Conservation (phyloP, 2,797 vertebrate genomes). For the Sebastes itinus region DNA sequence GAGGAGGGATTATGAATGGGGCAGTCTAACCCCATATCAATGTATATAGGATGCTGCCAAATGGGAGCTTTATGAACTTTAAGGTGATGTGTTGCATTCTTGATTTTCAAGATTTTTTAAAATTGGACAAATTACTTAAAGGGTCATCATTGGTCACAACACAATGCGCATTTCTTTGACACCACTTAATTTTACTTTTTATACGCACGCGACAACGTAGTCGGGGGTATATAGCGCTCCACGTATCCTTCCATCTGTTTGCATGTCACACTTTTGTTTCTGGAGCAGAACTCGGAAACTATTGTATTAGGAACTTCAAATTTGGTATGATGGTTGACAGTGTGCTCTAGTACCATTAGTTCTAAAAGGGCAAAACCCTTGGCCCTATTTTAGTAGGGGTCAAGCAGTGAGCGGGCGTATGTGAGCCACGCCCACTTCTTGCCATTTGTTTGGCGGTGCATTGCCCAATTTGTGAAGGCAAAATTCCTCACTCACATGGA, state of each 20-base stretch:
- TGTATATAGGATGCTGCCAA: background rate
- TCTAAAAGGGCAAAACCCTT: too few species aligned
- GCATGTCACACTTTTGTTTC: too few species aligned
- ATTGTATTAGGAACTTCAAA: too few species aligned
- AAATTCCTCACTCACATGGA: background rate
- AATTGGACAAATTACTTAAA: background rate
- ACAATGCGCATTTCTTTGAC: background rate
- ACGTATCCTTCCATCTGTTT: too few species aligned
- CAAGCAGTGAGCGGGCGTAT: too few species aligned
- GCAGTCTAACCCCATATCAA: background rate
- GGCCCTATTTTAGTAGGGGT: too few species aligned
- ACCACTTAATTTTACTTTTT: background rate
- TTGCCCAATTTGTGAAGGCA: background rate
- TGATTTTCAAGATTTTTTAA: background rate
- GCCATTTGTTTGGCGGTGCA: background rate
- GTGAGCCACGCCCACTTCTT: too few species aligned
- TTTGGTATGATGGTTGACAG: too few species aligned
- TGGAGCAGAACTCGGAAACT: too few species aligned
- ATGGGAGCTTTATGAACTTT: background rate
- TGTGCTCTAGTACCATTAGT: too few species aligned
- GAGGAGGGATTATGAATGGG: background rate
- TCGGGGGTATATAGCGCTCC: too few species aligned
- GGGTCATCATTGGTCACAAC: background rate
- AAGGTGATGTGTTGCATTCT: background rate
- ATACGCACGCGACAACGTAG: too few species aligned